phyloP scores from a whole-genome alignment of 37 sponge, comb jelly and placozoan species.

The Spongilla lacustris region DNA sequence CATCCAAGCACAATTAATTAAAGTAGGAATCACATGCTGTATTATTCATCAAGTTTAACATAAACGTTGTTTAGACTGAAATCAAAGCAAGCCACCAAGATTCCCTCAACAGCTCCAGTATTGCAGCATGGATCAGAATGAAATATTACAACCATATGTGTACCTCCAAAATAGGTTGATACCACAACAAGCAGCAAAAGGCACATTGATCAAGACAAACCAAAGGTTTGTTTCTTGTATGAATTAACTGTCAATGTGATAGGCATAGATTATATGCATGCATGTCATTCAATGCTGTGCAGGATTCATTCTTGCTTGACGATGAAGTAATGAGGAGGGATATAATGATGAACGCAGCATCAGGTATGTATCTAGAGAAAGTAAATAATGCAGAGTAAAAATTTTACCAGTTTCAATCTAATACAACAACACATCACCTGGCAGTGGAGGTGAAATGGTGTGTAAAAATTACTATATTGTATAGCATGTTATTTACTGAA shows the following conservation, averaged over 20 bases:
- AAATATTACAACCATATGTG: background rate
- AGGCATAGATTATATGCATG: background rate
- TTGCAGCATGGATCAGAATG: background rate
- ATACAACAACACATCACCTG: background rate
- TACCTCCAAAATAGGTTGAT: background rate
- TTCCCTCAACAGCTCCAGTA: background rate
- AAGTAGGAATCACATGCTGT: background rate
- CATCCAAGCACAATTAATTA: background rate
- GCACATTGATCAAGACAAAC: background rate
- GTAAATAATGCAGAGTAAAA: background rate
- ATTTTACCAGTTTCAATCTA: background rate
- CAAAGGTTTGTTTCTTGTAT: background rate
- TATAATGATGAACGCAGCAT: background rate
- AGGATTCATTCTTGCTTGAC: background rate
- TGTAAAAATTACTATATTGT: background rate
- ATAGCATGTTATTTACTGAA: background rate
- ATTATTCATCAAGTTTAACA: background rate
- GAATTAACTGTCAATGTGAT: background rate
- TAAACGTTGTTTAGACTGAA: background rate
- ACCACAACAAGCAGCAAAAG: background rate
- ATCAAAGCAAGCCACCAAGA: background rate
- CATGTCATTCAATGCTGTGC: background rate
- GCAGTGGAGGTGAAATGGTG: background rate
- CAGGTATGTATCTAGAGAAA: background rate
- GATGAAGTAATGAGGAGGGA: background rate